A percentile compares a stretch with the other conserved stretches of the same genome.
Evolutionary conservation across 2,113 vertebrate genomes (phyloP).

Genomic region (Tonatia bakeri): DNA sequence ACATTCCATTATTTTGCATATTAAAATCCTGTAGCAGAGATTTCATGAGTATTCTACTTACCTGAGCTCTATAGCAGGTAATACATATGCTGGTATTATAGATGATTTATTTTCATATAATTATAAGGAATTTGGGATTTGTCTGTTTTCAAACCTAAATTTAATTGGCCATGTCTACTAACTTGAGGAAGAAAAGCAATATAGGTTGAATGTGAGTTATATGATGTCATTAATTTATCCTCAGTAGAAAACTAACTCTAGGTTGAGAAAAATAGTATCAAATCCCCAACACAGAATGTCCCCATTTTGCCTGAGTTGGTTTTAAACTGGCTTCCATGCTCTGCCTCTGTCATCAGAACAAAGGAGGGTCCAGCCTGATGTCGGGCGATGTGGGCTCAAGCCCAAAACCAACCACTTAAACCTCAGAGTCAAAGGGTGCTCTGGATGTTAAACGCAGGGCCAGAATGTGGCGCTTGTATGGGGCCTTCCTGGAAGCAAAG

Average conservation of each 20-base stretch:
- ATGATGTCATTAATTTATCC: slow-evolving; percentile 21
- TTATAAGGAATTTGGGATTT: slow-evolving; percentile 26
- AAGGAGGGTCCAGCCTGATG: background rate
- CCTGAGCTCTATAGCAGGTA: background rate
- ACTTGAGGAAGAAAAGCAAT: background rate
- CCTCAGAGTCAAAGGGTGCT: background rate
- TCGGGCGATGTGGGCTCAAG: background rate
- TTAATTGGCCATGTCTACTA: slow-evolving; percentile 39
- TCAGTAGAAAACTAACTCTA: slow-evolving; percentile 1
- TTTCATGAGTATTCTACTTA: background rate
- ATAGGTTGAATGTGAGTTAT: slow-evolving; percentile 35
- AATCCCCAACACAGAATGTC: background rate
- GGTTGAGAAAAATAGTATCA: background rate
- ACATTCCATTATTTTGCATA: background rate
- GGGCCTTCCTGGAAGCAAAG: background rate
- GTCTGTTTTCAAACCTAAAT: slow-evolving; percentile 42
- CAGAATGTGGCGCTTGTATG: rapidly evolving
- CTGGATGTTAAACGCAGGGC: background rate
- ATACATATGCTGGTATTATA: background rate
- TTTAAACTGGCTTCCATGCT: background rate
- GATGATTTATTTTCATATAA: slow-evolving; percentile 13
- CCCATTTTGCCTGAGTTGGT: background rate
- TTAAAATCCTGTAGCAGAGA: slow-evolving; percentile 5
- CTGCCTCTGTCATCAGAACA: background rate
- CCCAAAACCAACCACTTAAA: background rate